phyloP scores from a whole-genome alignment of 1,140 invertebrate genomes.

The Formica selysi region DNA sequence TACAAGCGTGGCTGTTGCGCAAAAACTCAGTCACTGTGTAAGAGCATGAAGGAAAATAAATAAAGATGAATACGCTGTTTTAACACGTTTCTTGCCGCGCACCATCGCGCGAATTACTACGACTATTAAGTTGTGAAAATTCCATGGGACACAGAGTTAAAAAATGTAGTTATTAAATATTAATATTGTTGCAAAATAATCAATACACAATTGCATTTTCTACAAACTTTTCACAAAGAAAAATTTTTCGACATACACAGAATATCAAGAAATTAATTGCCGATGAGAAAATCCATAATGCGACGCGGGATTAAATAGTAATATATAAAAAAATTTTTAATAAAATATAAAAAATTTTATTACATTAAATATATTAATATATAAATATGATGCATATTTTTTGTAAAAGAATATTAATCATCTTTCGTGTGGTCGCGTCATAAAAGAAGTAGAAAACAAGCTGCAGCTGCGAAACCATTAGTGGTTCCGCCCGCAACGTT shows the following conservation, averaged over 20 bases:
- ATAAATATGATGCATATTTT: neutral
- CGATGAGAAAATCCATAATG: neutral
- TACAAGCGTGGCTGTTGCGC: conserved; percentile 28
- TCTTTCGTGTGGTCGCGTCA: neutral
- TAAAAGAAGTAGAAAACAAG: conserved; percentile 48
- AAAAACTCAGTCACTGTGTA: conserved; percentile 51
- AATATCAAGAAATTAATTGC: conserved; percentile 2
- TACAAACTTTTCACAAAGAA: neutral
- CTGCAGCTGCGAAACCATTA: conserved; percentile 57
- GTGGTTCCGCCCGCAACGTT: conserved; percentile 22
- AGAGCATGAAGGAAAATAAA: conserved; percentile 30
- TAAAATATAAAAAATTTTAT: neutral
- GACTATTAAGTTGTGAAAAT: conserved; percentile 40
- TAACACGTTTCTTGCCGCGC: conserved; percentile 38
- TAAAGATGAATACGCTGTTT: conserved; percentile 44
- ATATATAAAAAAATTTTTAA: neutral
- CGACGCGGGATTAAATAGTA: neutral
- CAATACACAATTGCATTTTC: neutral
- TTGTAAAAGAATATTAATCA: conserved; percentile 27
- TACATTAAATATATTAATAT: neutral
- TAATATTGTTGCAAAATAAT: neutral
- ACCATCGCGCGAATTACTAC: neutral
- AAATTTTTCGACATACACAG: neutral
- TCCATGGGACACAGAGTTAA: neutral
- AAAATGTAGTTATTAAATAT: neutral